These are phyloP conservation scores for Strigamia transsilvanica DNA, from an alignment of 2,888 invertebrate genomes.

Conservation along the genomic window DNA sequence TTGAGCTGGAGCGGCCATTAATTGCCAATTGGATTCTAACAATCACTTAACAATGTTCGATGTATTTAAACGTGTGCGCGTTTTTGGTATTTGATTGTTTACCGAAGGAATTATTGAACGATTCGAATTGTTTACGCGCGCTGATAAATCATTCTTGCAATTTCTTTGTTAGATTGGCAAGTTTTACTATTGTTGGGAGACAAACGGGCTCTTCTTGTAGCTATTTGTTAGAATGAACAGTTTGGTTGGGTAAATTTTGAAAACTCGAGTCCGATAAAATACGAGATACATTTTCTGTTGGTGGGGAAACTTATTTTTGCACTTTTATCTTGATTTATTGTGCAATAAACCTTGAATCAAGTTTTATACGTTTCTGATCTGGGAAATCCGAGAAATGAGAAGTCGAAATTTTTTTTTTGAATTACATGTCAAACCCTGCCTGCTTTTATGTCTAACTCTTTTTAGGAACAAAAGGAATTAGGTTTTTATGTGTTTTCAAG, in stretches of 20 bases:
- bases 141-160: no score
- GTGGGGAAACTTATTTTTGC: not conserved
- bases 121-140: no score
- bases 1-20: not conserved
- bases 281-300: not conserved
- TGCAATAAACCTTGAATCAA: slow-evolving; percentile 13
- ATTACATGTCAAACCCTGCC: not conserved
- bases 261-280: not conserved
- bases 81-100: no score
- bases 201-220: not conserved
- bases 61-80: no score
- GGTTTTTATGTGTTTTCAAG: not conserved
- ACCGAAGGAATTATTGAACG: no score
- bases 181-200: not conserved
- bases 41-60: no score
- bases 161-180: not conserved
- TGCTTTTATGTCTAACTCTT: not conserved
- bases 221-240: not conserved
- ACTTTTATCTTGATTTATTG: slow-evolving; percentile 14
- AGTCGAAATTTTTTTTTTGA: not conserved
- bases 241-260: not conserved
- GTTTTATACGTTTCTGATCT: slow-evolving; percentile 21
- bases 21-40: not conserved
- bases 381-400: not conserved
- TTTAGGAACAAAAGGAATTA: not conserved